Base-by-base conservation (phyloP, 2,888 invertebrate genomes). In the Melikaiella ostensackeni region DNA sequence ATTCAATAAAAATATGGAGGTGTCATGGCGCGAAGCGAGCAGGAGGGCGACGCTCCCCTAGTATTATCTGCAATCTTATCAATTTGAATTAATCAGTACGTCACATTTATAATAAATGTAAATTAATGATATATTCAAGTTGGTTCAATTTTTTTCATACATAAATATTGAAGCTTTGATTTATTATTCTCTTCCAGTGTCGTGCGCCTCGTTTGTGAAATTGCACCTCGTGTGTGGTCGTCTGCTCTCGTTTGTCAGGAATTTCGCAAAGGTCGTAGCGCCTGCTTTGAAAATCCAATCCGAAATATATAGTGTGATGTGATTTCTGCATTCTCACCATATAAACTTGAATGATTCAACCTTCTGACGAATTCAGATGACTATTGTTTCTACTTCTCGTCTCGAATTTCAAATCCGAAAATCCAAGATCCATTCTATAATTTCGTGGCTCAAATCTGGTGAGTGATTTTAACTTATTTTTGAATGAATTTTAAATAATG, bases 181-280 rank as follows among this genome's bases (percentile, higher is more conserved):
- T 74, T 59, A 73, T 74, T 59, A 73, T 75, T 77, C 77, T 57
- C 70, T 80, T 80, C 50, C 76, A 75, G 78, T 75, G 55, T 63
- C 63, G 59, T 75, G 57, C 62, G 63, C 61, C 78, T 75, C 75
- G 76, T 76, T 61, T 35, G 74, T 57, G 57, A 74, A 55, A 74
- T 35, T 59, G 59, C 59, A 57, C n/a, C 16, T 21, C 11, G 35
- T 74, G 64, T 63, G n/a, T 64, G n/a, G n/a, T 42, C 38, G 38
- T 64, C 38, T 64, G 38, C 21, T 64, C 64, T 13, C 24, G 35
- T 63, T 35, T 63, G 64, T 64, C n/a, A 7, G 16, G 24, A 11
- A 64, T 38, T 64, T 33, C 38, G 16, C 38, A 38, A 16, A 24
- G 24, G 21, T 64, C 38, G 6, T 24, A 24, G n/a, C n/a, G 61